phyloP scores from a whole-genome alignment of 2,888 invertebrate genomes.

The Rhodophaea formosa region DNA sequence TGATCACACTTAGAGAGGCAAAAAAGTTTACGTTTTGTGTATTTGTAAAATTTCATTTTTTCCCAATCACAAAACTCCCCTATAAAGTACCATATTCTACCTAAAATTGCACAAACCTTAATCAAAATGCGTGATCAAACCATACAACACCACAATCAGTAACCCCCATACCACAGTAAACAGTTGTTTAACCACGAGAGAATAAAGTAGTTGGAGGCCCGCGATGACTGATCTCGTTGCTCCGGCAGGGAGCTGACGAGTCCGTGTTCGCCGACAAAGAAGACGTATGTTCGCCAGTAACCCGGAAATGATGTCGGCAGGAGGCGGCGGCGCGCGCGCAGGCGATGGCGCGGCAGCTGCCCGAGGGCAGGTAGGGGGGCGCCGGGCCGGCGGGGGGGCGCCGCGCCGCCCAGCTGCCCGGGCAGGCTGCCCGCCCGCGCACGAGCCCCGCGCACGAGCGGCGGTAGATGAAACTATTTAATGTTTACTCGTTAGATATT shows the following conservation, averaged over 20 bases:
- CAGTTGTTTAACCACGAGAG: no score
- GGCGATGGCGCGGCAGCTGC: slow-evolving; percentile 60
- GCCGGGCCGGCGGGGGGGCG: slow-evolving; percentile 76
- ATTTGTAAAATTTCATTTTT: no score
- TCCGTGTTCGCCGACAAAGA: slow-evolving; percentile 22
- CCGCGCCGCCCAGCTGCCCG: slow-evolving; percentile 62
- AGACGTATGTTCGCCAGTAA: slow-evolving; percentile 28
- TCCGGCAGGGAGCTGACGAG: slow-evolving; percentile 8
- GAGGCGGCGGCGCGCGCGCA: slow-evolving; percentile 51
- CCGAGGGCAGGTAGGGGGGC: slow-evolving; percentile 77
- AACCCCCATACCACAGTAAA: no score
- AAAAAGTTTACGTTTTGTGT: no score
- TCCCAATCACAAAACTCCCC: no score
- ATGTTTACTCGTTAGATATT: slow-evolving; percentile 55
- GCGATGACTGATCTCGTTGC: neutral
- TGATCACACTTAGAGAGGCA: no score
- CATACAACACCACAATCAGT: no score
- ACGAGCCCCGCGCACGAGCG: slow-evolving; percentile 28
- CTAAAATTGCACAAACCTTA: no score
- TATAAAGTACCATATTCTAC: no score
- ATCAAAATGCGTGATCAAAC: no score
- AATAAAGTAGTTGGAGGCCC: no score
- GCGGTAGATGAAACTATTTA: slow-evolving; percentile 50
- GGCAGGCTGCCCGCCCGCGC: slow-evolving; percentile 60
- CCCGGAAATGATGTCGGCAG: slow-evolving; percentile 31